phyloP scores from a whole-genome alignment of 2,113 vertebrate genomes.

The Siphamia tubifer region DNA sequence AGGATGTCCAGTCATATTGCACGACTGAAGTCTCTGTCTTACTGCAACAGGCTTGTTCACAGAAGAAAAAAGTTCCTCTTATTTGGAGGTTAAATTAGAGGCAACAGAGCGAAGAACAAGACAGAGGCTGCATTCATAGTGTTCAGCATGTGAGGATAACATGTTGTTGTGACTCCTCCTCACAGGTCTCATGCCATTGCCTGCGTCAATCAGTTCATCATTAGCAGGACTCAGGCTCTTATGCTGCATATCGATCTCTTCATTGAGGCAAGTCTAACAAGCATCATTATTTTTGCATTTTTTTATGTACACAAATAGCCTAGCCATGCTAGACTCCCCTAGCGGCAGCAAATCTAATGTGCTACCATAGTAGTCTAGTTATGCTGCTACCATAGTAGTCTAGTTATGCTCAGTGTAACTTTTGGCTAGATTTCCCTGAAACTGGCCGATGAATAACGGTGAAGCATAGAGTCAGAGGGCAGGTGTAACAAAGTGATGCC shows the following conservation, averaged over 20 bases:
- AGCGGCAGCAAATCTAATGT: too few species aligned
- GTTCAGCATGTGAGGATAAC: slow-evolving; percentile 20
- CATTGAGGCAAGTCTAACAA: slow-evolving; percentile 87
- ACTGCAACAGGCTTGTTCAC: background rate
- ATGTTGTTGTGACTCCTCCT: slow-evolving; percentile 9
- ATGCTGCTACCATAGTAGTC: too few species aligned
- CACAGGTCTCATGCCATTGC: slow-evolving; percentile 95
- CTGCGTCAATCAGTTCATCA: slow-evolving; percentile 98
- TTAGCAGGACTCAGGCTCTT: slow-evolving; percentile 96
- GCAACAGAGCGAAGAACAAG: background rate
- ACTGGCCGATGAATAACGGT: too few species aligned
- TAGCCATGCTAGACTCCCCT: too few species aligned
- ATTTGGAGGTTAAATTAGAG: background rate
- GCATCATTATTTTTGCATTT: background rate
- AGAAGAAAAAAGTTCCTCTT: background rate
- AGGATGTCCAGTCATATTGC: too few species aligned
- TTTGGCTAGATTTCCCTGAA: too few species aligned
- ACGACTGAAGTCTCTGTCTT: background rate
- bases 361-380: too few species aligned
- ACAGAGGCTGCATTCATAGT: slow-evolving; percentile 39
- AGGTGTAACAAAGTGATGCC: too few species aligned
- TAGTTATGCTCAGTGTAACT: too few species aligned
- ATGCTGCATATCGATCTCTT: slow-evolving; percentile 98
- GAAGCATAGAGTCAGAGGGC: too few species aligned
- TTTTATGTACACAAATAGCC: background rate